Evolutionary conservation across 2,797 vertebrate species (phyloP).

Genomic region (Cuniculus paca): DNA sequence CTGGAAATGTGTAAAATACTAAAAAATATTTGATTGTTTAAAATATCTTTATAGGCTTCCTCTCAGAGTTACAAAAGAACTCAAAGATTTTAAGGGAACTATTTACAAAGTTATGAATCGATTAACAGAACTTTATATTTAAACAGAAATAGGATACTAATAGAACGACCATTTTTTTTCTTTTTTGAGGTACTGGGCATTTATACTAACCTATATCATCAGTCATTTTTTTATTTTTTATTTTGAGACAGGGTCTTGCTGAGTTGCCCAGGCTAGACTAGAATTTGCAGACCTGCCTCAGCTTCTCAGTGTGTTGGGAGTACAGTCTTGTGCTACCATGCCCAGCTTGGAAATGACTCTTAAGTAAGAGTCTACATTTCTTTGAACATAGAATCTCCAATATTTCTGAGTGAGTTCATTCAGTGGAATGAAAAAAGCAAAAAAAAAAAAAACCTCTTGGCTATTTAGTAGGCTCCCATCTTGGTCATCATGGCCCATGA

Average conservation of each 20-base stretch:
- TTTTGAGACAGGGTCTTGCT: background rate
- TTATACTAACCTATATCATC: background rate
- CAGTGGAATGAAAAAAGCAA: constrained; percentile 22
- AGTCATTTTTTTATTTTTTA: background rate
- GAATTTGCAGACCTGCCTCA: background rate
- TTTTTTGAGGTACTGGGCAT: background rate
- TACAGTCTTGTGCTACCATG: background rate
- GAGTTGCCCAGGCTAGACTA: background rate
- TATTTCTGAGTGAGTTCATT: constrained; percentile 65
- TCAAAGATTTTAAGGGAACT: constrained; percentile 42
- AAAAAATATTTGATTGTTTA: constrained; percentile 30
- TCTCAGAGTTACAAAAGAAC: constrained; percentile 55
- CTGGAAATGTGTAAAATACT: constrained; percentile 29
- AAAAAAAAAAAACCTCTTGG: background rate
- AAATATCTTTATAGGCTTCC: background rate
- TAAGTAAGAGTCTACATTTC: constrained; percentile 51
- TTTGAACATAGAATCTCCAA: constrained; percentile 1
- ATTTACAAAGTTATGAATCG: constrained; percentile 20
- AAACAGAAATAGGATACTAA: constrained; percentile 8
- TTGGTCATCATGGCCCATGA: background rate
- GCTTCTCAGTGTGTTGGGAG: background rate
- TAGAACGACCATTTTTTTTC: background rate
- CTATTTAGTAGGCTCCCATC: constrained; percentile 52
- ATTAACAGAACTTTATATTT: constrained; percentile 41
- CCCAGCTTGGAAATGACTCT: background rate